Evolutionary conservation across 2,888 invertebrate genomes (phyloP), one percentile per base, ranked within the genome.

Genomic region (Eristalinus sepulchralis): DNA sequence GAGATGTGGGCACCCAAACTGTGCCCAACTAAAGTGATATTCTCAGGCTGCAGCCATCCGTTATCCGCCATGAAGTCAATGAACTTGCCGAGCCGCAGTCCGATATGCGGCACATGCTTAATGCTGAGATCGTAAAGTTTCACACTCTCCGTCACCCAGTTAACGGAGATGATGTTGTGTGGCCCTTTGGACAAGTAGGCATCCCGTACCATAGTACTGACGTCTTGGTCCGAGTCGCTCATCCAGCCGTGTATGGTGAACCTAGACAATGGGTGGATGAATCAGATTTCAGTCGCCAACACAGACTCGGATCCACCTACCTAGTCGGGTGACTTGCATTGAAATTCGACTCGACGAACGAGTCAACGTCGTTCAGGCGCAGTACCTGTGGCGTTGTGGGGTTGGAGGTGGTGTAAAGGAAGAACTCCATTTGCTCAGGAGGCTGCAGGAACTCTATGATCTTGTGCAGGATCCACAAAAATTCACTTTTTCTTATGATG

Each of bases 1-100:
- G 94, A 94, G 2, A 94, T 94, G 88, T 95, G 95, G 0, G 94
- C 94, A 0, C 95, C 95, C 78, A 95, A 91, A 83, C 94, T 94
- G 88, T 95, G 95, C 0, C 95, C 95, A 75, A 94, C 94, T 6
- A 92, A 71, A 93, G 93, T 90, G 92, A 94, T 88, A 92, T 91
- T 6, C 92, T 94, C 59, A 93, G 93, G 59, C 91, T 90, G 22
- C 92, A 93, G 13, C 92, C 94, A 73, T 92, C 93, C 88, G 92
- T 92, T 17, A 92, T 92, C 1, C 92, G 93, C 89, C 93, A 95
- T 88, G 70, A 89, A 90, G 70, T 92, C 90, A 68, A 92, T 89
- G 73, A 92, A 73, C 0, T 13, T 62, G 22, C 91, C 92, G 0
- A 91, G 89, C 79, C 89, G 89, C 68, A 88, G 88, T 11, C 92